A percentile compares a stretch with the other conserved stretches of the same genome.
Evolutionary conservation across 2,113 vertebrate species (phyloP).

Genomic region (Phalacrocorax carbo): DNA sequence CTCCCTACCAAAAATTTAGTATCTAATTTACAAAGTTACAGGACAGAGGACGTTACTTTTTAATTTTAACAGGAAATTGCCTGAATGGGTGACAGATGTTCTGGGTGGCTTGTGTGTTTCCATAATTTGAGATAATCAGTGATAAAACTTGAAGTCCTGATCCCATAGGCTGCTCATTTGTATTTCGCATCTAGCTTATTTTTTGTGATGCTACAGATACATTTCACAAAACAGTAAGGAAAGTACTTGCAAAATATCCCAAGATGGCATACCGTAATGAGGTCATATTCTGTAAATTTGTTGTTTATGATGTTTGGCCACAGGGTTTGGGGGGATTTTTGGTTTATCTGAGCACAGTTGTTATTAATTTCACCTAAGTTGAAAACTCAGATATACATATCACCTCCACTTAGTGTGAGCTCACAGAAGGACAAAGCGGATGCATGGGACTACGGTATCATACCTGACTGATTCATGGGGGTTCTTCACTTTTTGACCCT

Average conservation of each 20-base stretch:
- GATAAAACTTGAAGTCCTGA: background rate
- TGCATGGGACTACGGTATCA: no score
- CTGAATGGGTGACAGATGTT: background rate
- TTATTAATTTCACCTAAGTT: background rate
- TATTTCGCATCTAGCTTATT: background rate
- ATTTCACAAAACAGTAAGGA: background rate
- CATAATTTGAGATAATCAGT: background rate
- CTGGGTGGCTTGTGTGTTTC: background rate
- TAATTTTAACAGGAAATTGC: background rate
- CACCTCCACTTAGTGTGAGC: background rate
- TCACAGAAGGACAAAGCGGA: background rate
- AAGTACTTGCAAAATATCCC: background rate
- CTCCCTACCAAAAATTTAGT: background rate
- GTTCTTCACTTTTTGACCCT: background rate
- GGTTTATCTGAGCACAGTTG: background rate
- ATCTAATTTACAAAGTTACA: background rate
- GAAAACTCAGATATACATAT: background rate
- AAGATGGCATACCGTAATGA: background rate
- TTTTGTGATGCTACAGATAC: background rate
- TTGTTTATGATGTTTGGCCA: background rate
- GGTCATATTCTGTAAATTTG: background rate
- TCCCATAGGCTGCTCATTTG: background rate
- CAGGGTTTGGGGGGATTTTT: background rate
- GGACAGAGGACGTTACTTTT: background rate
- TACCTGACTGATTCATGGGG: fast-evolving